These are phyloP conservation scores for Papilio demoleus DNA, from an alignment of 2,888 invertebrate species.

Conservation along the genomic window DNA sequence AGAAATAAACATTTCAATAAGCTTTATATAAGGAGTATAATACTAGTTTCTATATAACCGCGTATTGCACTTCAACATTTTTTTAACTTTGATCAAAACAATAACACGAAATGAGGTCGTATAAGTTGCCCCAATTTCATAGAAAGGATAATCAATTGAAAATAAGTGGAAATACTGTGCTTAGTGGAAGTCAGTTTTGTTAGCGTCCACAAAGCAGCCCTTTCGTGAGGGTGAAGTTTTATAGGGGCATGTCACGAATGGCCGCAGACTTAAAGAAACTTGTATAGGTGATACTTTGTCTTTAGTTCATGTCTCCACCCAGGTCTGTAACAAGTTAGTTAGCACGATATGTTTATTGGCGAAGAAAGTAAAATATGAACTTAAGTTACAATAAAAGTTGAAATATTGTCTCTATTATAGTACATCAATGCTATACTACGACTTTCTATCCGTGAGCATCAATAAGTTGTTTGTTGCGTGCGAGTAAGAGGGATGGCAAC, in stretches of 20 bases:
- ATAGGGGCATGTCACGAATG: constrained; percentile 40
- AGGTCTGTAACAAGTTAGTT: constrained; percentile 17
- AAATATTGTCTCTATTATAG: background rate
- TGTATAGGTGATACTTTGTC: constrained; percentile 35
- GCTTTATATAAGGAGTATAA: background rate
- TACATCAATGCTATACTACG: no score
- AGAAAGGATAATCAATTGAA: constrained; percentile 36
- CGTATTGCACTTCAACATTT: background rate
- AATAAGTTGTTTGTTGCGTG: background rate
- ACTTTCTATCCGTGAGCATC: no score
- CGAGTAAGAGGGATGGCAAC: background rate
- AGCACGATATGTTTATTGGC: constrained; percentile 22
- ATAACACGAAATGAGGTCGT: constrained; percentile 18
- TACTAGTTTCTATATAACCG: no score
- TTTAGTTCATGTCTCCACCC: constrained; percentile 30
- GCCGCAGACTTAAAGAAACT: constrained; percentile 33
- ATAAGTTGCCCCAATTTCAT: constrained; percentile 17
- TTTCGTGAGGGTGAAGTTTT: constrained; percentile 39
- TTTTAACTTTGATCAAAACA: constrained; percentile 2
- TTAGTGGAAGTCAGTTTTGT: constrained; percentile 37
- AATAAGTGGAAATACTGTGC: constrained; percentile 31
- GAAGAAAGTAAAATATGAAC: constrained; percentile 15
- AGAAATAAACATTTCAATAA: background rate
- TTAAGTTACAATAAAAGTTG: background rate
- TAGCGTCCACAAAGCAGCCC: constrained; percentile 35